Base-by-base conservation (phyloP, 2,888 invertebrate genomes). In the Artemia sp. region DNA sequence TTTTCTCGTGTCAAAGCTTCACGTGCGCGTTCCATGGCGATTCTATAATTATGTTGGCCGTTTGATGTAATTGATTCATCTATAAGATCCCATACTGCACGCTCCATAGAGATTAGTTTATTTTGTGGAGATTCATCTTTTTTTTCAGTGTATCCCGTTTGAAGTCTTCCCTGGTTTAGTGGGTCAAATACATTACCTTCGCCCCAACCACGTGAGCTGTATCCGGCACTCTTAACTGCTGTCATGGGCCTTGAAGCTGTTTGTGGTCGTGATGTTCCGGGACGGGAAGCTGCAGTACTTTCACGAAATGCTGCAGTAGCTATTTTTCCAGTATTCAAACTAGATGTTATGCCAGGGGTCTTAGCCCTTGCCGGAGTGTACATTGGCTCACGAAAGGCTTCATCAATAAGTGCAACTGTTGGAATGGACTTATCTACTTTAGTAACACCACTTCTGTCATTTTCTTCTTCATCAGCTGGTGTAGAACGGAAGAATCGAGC, bases 171-270 rank as follows among this genome's bases (percentile, higher is more conserved):
- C 19, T 69, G 71, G 51, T 69, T 69, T 53, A 69, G 51, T 24
- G 69, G 71, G 67, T 67, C 67, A 51, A 68, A 67, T 12, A 67
- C 11, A 19, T 51, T 70, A 19, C 66, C 67, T 68, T 66, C 58
- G 24, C 51, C 38, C 51, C 52, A 68, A 52, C 68, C 51, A 50
- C 24, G 12, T 24, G 93, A 92, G 7, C 92, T 92, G 78, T 92
- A 98, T 1, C 98, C 98, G 51, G 93, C 96, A 10, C 93, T 96
- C 71, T 93, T 84, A 58, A 97, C 92, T 2, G 97, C 96, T 5
- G 98, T 98, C 83, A 97, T 94, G 0, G 98, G 97, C 70, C 98
- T 76, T 38, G 80, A 80, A 12, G 76, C 76, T 68, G 75, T 76
- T 51, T 52, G 73, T 72, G 68, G 75, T 73, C 38, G 74, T 73